Conservation (phyloP, 2,797 vertebrate species). For the Pseudochirops corinnae region DNA sequence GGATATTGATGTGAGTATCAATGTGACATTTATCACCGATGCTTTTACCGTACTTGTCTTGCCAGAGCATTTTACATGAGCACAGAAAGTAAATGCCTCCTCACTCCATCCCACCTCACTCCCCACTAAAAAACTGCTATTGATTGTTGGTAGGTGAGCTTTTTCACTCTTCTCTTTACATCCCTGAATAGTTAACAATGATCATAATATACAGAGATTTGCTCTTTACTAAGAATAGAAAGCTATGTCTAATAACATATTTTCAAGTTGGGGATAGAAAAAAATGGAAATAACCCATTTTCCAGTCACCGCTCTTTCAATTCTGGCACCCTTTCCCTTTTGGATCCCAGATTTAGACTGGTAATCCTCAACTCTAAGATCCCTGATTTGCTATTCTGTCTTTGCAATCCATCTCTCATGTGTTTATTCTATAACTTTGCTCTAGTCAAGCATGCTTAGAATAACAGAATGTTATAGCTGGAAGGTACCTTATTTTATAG, state of each 20-base stretch:
- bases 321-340: slow-evolving; percentile 13
- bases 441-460: neutral
- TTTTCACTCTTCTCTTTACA: neutral
- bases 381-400: neutral
- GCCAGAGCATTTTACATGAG: neutral
- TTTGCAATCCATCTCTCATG: neutral
- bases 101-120: neutral
- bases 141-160: neutral
- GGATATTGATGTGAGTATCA: slow-evolving; percentile 94
- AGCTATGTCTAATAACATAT: slow-evolving; percentile 7
- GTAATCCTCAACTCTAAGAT: neutral
- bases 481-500: neutral
- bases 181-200: neutral
- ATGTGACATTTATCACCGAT: neutral
- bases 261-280: neutral
- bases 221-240: slow-evolving; percentile 29
- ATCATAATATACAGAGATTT: neutral
- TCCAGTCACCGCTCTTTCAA: neutral
- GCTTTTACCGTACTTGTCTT: neutral
- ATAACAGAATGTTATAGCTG: neutral
- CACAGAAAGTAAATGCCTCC: neutral
- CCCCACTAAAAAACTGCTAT: neutral
- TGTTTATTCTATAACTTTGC: neutral
- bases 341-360: neutral
- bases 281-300: neutral